These are phyloP conservation scores for Thaumetopoea pityocampa DNA, from an alignment of 1,140 invertebrate genomes.

Conservation along the genomic window DNA sequence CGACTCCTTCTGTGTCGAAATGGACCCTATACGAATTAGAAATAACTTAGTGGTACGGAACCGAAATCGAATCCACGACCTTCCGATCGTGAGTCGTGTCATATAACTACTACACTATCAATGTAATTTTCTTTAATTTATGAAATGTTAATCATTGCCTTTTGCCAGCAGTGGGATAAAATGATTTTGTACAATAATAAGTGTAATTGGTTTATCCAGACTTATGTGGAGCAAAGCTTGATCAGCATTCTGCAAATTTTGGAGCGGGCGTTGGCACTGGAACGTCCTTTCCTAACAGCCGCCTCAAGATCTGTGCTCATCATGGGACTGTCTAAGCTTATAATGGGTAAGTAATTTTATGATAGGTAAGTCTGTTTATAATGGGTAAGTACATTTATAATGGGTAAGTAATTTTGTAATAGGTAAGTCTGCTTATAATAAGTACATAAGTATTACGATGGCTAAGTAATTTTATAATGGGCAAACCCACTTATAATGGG, in stretches of 20 bases:
- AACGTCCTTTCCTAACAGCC: slow-evolving; percentile 26
- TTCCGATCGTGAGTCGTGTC: too few relatives aligned
- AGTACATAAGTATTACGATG: slow-evolving; percentile 90
- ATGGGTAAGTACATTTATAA: slow-evolving; percentile 87
- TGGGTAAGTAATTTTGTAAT: slow-evolving; percentile 79
- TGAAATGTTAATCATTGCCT: too few relatives aligned
- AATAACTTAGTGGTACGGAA: too few relatives aligned
- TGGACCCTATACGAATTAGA: too few relatives aligned
- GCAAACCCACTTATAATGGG: not conserved
- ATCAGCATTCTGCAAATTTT: slow-evolving; percentile 77
- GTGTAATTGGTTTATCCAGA: not conserved
- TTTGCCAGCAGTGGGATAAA: too few relatives aligned
- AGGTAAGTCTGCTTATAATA: slow-evolving; percentile 83
- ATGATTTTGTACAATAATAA: too few relatives aligned
- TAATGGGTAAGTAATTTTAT: slow-evolving; percentile 80
- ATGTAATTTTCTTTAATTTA: too few relatives aligned
- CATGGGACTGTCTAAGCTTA: slow-evolving; percentile 85
- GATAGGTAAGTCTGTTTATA: too few relatives aligned
- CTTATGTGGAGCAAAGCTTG: slow-evolving; percentile 43
- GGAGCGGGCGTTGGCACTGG: slow-evolving; percentile 41
- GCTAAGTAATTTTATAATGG: slow-evolving; percentile 74
- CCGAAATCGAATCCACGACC: too few relatives aligned
- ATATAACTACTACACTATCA: too few relatives aligned
- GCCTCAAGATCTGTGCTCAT: slow-evolving; percentile 79
- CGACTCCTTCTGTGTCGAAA: too few relatives aligned